Conservation (phyloP, 2,113 vertebrate species). For the Hippocampus abdominalis region DNA sequence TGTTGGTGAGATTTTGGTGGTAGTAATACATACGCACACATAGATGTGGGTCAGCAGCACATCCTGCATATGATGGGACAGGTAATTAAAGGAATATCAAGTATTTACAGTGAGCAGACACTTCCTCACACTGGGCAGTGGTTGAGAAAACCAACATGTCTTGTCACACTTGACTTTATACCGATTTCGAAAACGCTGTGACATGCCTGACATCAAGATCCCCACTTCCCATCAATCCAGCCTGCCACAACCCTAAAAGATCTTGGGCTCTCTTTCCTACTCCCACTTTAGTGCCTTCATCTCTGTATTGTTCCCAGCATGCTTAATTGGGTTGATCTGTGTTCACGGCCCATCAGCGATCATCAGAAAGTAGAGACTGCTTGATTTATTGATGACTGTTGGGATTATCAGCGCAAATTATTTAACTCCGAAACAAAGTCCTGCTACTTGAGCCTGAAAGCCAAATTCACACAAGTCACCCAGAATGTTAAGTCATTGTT, state of each 20-base stretch:
- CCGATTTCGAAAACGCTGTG: neutral
- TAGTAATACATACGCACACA: constrained; percentile 19
- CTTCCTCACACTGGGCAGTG: neutral
- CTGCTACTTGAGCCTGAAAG: neutral
- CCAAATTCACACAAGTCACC: neutral
- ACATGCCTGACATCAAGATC: neutral
- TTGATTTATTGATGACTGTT: constrained; percentile 60
- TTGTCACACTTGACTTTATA: neutral
- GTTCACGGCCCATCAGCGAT: constrained; percentile 44
- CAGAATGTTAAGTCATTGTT: neutral
- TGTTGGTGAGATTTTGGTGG: constrained; percentile 15
- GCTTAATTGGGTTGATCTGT: constrained; percentile 39
- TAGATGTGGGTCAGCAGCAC: constrained; percentile 20
- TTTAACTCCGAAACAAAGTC: constrained; percentile 8
- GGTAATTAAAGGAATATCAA: constrained; percentile 16
- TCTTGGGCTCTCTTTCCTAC: neutral
- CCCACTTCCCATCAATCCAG: neutral
- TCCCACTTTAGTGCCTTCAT: neutral
- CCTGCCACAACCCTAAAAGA: neutral
- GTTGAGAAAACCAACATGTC: constrained; percentile 11
- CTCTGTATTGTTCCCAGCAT: constrained; percentile 22
- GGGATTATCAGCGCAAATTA: constrained; percentile 47
- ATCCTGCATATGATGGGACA: constrained; percentile 11
- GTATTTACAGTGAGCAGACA: constrained; percentile 4
- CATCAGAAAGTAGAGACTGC: constrained; percentile 25